Evolutionary conservation across 2,888 invertebrate species (phyloP), one percentile per base, ranked within the genome.

Genomic region (Dryocosmus kuriphilus): DNA sequence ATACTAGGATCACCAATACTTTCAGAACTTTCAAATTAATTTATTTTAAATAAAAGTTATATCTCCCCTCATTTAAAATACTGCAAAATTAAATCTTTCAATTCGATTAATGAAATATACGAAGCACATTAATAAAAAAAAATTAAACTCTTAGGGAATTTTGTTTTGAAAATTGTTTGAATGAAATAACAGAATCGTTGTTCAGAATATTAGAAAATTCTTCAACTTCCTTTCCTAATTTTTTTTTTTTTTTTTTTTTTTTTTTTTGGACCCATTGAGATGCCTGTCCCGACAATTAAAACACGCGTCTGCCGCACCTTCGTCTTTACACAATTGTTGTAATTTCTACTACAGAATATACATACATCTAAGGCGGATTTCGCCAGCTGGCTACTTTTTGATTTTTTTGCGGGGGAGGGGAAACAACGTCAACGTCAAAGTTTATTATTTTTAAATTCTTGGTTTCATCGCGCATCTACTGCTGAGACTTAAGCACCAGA

Each of bases 291-390:
- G 73, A 14, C 51, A 27, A 67, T 67, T 27, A 22, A 73, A 46
- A 41, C 65, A 71, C 67, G 67, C 75, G 75, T 80, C 79, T 78
- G 80, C 63, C 80, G 82, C 82, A 82, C 80, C 80, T 81, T 82
- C 80, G 80, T 82, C 78, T 79, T 74, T 38, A 74, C 24, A 74
- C 9, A 38, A 74, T 74, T 46, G 22, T 16, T 24, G 61, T 22
- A 46, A 30, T 57, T 38, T 60, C 16, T n/a, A 60, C 57, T 41
- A 60, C 38, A 74, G 55, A 74, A 51, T 60, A 61, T 60, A 24
- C 35, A 60, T 71, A 51, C 32, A 51, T 55, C n/a, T 67, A 67
- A 41, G 51, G n/a, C 14, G 32, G n/a, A 51, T 51, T 71, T n/a
- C n/a, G n/a, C 14, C 19, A n/a, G 14, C 11, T 24, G 46, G 51